These are phyloP conservation scores for Burhinus oedicnemus DNA, from an alignment of 2,113 vertebrate genomes.

Conservation along the genomic window DNA sequence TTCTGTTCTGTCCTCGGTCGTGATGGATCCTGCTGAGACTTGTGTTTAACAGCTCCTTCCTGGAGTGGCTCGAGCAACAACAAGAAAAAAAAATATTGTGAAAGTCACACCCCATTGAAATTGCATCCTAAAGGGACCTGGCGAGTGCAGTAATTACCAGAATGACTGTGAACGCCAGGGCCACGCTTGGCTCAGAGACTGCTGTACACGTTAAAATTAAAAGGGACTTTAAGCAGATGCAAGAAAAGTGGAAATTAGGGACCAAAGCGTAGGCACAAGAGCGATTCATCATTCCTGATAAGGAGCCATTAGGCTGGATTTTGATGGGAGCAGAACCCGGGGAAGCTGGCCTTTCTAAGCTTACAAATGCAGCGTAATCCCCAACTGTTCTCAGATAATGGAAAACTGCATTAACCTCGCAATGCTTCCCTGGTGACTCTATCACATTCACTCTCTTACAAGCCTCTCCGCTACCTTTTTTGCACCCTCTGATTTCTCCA, in stretches of 20 bases:
- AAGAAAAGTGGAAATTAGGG: slow-evolving; percentile 56
- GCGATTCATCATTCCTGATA: slow-evolving; percentile 63
- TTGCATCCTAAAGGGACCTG: slow-evolving; percentile 57
- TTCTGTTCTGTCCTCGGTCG: slow-evolving; percentile 59
- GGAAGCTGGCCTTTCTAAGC: slow-evolving; percentile 46
- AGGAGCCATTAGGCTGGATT: slow-evolving; percentile 51
- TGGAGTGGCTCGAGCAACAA: slow-evolving; percentile 51
- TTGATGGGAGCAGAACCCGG: neutral
- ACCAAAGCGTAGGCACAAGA: slow-evolving; percentile 36
- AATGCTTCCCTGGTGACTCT: slow-evolving; percentile 20
- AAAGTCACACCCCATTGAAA: slow-evolving; percentile 65
- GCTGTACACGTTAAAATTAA: slow-evolving; percentile 23
- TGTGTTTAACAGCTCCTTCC: slow-evolving; percentile 66
- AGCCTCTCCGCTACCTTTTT: slow-evolving; percentile 5
- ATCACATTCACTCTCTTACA: neutral
- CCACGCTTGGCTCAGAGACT: neutral
- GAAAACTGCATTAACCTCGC: slow-evolving; percentile 44
- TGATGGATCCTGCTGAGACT: slow-evolving; percentile 72
- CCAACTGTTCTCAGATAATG: slow-evolving; percentile 48
- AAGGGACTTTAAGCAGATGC: slow-evolving; percentile 49
- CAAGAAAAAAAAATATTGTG: slow-evolving; percentile 64
- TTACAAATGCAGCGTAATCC: slow-evolving; percentile 60
- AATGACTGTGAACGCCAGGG: slow-evolving; percentile 1
- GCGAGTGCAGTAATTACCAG: slow-evolving; percentile 24
- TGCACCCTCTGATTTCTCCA: neutral